phyloP scores from a whole-genome alignment of 2,113 vertebrate species.

The Lepus americanus region DNA sequence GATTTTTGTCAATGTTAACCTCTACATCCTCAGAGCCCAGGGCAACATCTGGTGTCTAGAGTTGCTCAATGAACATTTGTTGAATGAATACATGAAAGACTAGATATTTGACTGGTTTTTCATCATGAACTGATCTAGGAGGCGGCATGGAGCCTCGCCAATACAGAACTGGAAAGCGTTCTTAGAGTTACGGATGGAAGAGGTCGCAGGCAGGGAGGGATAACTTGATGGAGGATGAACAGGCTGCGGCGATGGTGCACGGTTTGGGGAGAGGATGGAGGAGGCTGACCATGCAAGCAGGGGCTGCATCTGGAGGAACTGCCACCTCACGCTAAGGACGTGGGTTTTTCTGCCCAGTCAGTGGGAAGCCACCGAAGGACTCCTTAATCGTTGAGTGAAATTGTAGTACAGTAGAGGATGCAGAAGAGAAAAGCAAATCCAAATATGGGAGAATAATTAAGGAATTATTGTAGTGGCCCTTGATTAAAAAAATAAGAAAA shows the following conservation, averaged over 20 bases:
- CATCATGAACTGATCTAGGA: not conserved
- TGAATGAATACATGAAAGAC: not conserved
- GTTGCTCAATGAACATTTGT: not conserved
- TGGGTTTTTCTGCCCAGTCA: not conserved
- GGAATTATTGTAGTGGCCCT: not conserved
- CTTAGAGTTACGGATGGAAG: not conserved
- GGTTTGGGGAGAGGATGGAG: not conserved
- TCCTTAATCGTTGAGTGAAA: not conserved
- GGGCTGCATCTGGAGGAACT: not conserved
- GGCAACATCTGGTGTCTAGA: not conserved
- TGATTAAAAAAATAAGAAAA: not conserved
- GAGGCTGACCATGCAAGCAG: not conserved
- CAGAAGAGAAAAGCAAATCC: not conserved
- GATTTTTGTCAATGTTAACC: not conserved
- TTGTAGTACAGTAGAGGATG: not conserved
- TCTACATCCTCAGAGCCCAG: not conserved
- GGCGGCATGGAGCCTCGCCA: not conserved
- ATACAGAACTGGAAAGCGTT: not conserved
- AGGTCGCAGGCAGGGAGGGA: not conserved
- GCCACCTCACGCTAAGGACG: not conserved
- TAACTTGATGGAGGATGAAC: not conserved
- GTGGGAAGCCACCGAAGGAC: not conserved
- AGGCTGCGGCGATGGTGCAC: not conserved
- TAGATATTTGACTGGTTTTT: slow-evolving; percentile 4
- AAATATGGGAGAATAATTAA: not conserved